A percentile compares a stretch with the other conserved stretches of the same genome.
These are phyloP conservation scores for Tanaodytes sp. DNA, from an alignment of 2,888 invertebrate genomes.

Conservation along the genomic window DNA sequence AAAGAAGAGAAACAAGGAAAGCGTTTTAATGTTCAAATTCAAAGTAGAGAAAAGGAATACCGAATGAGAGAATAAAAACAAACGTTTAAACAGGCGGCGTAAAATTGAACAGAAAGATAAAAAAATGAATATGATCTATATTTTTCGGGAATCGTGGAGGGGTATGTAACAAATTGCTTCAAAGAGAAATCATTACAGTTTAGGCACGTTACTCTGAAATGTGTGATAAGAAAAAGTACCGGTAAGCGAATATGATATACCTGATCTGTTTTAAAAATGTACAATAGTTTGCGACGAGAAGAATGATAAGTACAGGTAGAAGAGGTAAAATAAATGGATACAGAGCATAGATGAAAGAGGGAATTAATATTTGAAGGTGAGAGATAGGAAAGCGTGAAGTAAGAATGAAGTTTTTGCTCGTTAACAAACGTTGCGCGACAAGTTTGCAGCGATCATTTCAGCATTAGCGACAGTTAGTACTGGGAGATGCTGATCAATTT, in stretches of 20 bases:
- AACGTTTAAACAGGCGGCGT: conserved; percentile 14
- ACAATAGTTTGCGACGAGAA: conserved; percentile 38
- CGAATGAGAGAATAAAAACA: conserved; percentile 1
- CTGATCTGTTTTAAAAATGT: conserved; percentile 47
- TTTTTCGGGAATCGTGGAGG: conserved; percentile 49
- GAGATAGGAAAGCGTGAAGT: conserved; percentile 24
- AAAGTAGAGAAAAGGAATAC: conserved; percentile 19
- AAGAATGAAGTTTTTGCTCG: conserved; percentile 25
- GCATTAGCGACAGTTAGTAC: too few species aligned
- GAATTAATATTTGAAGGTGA: conserved; percentile 13
- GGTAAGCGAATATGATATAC: conserved; percentile 49
- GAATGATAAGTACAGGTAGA: conserved; percentile 11
- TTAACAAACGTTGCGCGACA: conserved; percentile 28
- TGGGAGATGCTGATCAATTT: too few species aligned
- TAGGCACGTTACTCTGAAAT: conserved; percentile 47
- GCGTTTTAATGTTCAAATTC: conserved; percentile 35
- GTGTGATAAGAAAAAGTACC: conserved; percentile 53
- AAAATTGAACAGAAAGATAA: conserved; percentile 38
- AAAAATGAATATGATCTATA: conserved; percentile 46
- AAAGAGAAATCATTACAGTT: conserved; percentile 47
- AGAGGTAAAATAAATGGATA: neutral
- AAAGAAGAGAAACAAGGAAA: too few species aligned
- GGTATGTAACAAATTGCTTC: conserved; percentile 49
- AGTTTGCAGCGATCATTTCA: conserved; percentile 36
- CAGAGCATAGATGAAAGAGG: too few species aligned